Percentiles rank a stretch among this genome's conserved stretches.
Conservation (phyloP, 2,113 vertebrate genomes). For the Lepus timidus region DNA sequence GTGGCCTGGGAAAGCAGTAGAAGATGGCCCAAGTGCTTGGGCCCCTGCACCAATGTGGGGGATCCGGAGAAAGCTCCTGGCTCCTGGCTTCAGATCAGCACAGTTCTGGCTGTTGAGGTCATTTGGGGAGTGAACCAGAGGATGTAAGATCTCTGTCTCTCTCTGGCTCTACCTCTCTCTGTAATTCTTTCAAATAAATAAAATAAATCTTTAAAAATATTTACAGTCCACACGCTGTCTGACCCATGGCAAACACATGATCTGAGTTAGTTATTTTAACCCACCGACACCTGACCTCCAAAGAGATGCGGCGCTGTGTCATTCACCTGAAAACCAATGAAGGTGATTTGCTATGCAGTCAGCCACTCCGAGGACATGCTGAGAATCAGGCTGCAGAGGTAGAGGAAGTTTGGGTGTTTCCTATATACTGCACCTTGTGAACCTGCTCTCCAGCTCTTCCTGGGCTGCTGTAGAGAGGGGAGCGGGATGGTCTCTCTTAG, state of each 20-base stretch:
- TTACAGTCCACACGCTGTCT: neutral
- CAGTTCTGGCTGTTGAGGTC: too few relatives aligned
- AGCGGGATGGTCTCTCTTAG: fast-evolving
- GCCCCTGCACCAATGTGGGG: too few relatives aligned
- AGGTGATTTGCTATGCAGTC: neutral
- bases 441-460: neutral
- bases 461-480: neutral
- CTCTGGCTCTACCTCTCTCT: too few relatives aligned
- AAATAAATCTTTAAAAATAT: neutral
- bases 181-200: too few relatives aligned
- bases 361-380: neutral
- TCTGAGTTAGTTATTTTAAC: slow-evolving; percentile 25
- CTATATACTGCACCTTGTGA: neutral
- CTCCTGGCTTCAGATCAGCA: too few relatives aligned
- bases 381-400: neutral
- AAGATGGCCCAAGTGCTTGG: too few relatives aligned
- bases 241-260: neutral
- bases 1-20: too few relatives aligned
- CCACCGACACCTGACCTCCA: neutral
- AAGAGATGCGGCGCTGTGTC: neutral
- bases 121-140: too few relatives aligned
- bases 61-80: too few relatives aligned
- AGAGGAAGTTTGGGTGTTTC: neutral
- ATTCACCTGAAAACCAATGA: neutral
- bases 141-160: too few relatives aligned